Evolutionary conservation across 2,113 vertebrate genomes (phyloP).

Genomic region (Illadopsis cleaveri): DNA sequence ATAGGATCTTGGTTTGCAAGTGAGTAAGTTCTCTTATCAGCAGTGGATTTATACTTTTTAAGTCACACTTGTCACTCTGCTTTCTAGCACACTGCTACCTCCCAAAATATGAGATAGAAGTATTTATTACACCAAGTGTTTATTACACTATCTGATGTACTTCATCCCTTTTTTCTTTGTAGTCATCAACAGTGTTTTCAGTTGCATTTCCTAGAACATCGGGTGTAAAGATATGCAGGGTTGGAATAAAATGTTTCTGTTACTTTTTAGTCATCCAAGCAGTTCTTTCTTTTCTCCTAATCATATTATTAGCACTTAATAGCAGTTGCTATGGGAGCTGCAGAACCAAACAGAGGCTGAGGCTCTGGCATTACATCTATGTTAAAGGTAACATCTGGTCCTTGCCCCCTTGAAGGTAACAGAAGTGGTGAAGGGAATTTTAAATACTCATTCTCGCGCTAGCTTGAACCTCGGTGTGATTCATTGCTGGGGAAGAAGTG

Average conservation of each 20-base stretch:
- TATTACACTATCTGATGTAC: background rate
- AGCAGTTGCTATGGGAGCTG: slow-evolving; percentile 30
- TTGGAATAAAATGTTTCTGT: background rate
- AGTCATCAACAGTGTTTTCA: background rate
- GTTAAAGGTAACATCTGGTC: slow-evolving; percentile 51
- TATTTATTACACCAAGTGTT: background rate
- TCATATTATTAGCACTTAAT: slow-evolving; percentile 42
- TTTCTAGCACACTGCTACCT: background rate
- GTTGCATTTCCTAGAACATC: background rate
- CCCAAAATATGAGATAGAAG: background rate
- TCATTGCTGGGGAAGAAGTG: background rate
- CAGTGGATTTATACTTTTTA: background rate
- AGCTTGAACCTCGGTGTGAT: background rate
- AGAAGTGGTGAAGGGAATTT: slow-evolving; percentile 41
- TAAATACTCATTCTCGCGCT: background rate
- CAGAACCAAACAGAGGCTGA: slow-evolving; percentile 17
- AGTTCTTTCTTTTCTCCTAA: background rate
- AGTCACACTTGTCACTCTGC: background rate
- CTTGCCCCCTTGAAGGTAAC: slow-evolving; percentile 27
- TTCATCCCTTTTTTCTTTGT: background rate
- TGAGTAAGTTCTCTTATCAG: background rate
- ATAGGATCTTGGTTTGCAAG: slow-evolving; percentile 6
- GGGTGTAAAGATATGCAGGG: background rate
- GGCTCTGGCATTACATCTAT: background rate
- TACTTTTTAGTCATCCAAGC: background rate